Evolutionary conservation across 2,888 invertebrate species (phyloP).

Genomic region (Phyllotreta cruciferae): DNA sequence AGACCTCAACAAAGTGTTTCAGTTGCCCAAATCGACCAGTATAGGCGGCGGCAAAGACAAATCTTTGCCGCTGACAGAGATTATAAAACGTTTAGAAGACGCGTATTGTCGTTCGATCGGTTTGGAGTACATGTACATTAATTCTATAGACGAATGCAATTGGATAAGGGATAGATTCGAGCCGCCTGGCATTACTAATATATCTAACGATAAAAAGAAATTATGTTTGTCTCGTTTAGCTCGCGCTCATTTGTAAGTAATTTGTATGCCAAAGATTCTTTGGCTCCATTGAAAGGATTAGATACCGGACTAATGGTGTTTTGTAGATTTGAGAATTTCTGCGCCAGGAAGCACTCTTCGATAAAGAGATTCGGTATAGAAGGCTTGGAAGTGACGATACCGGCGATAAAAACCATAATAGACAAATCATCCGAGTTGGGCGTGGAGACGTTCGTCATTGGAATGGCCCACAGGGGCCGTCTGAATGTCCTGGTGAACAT

Average conservation of each 20-base stretch:
- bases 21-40: slow-evolving; percentile 94
- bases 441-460: slow-evolving; percentile 96
- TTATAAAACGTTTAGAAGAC: slow-evolving; percentile 86
- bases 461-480: slow-evolving; percentile 86
- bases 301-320: not conserved
- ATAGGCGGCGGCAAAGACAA: slow-evolving; percentile 93
- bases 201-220: slow-evolving; percentile 88
- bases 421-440: slow-evolving; percentile 93
- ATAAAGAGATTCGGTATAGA: slow-evolving; percentile 99
- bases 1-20: slow-evolving; percentile 95
- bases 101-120: slow-evolving; percentile 98
- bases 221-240: slow-evolving; percentile 92
- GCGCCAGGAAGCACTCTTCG: slow-evolving; percentile 97
- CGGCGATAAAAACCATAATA: slow-evolving; percentile 97
- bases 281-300: not conserved
- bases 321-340: slow-evolving; percentile 89
- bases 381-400: slow-evolving; percentile 98
- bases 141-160: slow-evolving; percentile 96
- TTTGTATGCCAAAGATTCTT: slow-evolving; percentile 10
- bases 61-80: slow-evolving; percentile 90
- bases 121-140: slow-evolving; percentile 99
- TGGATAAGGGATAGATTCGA: slow-evolving; percentile 98
- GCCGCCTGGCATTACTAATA: slow-evolving; percentile 85
- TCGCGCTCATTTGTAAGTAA: slow-evolving; percentile 66
- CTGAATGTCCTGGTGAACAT: slow-evolving; percentile 91